Conservation (phyloP, 2,113 vertebrate genomes). For the Diglossa brunneiventris region DNA sequence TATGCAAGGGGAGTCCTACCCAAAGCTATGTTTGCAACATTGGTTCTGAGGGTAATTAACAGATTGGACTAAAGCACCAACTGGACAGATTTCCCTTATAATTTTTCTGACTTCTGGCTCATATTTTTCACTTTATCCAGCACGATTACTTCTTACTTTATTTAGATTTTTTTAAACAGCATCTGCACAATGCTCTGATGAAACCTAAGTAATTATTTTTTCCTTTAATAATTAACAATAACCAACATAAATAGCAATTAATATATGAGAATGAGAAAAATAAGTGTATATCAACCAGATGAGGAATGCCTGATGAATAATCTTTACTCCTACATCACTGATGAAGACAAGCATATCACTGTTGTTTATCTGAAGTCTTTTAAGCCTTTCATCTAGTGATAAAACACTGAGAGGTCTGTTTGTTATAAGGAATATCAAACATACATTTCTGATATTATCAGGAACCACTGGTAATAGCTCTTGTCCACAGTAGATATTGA, state of each 20-base stretch:
- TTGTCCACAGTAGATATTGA: background rate
- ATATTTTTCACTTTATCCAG: background rate
- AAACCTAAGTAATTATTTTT: background rate
- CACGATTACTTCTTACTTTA: background rate
- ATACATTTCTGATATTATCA: background rate
- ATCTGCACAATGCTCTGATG: background rate
- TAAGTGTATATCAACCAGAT: background rate
- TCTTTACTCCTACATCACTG: background rate
- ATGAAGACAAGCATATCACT: background rate
- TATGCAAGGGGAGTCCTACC: background rate
- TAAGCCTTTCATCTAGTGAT: constrained; percentile 6
- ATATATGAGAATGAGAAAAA: background rate
- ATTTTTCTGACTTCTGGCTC: background rate
- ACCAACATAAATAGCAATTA: background rate
- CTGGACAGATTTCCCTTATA: background rate
- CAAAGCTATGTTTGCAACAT: background rate
- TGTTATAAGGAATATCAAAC: background rate
- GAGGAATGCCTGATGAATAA: background rate
- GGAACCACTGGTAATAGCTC: background rate
- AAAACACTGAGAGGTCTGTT: constrained; percentile 7
- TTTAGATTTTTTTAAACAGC: background rate
- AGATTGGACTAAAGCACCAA: background rate
- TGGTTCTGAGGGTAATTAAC: background rate
- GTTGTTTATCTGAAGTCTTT: constrained; percentile 24
- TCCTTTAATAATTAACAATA: background rate